Conservation (phyloP, 2,113 vertebrate species). For the Oryzias melastigma region DNA sequence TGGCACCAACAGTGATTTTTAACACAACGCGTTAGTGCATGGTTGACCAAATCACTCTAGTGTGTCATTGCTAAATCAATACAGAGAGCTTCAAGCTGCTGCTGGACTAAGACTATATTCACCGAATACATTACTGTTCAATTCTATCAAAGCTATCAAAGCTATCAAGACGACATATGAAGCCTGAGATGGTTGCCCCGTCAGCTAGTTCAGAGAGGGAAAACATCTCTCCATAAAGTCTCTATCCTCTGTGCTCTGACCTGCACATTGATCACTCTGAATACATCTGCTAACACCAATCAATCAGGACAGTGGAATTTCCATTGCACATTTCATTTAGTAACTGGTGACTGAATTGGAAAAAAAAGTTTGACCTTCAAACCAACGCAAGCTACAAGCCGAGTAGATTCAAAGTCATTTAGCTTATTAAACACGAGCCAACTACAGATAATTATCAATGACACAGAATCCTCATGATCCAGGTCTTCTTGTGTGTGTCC, state of each 20-base stretch:
- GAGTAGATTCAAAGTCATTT: no score
- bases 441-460: not conserved
- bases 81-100: conserved; percentile 17
- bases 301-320: conserved; percentile 60
- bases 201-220: not conserved
- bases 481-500: no score
- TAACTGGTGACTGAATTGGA: not conserved
- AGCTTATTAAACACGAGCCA: not conserved
- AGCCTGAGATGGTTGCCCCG: no score
- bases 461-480: no score
- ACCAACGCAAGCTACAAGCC: not conserved
- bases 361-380: conserved; percentile 43
- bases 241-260: conserved; percentile 9
- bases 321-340: conserved; percentile 48
- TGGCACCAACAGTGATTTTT: conserved; percentile 67
- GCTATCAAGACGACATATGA: no score
- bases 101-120: not conserved
- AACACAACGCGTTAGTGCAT: conserved; percentile 48
- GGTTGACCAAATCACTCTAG: conserved; percentile 55
- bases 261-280: conserved; percentile 58
- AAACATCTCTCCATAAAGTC: not conserved
- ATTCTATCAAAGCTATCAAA: no score
- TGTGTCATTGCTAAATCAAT: conserved; percentile 56
- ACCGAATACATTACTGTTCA: no score
- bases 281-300: conserved; percentile 38